A percentile compares a stretch with the other conserved stretches of the same genome.
phyloP scores from a whole-genome alignment of 2,888 invertebrate genomes.

The Dryomyza anilis region DNA sequence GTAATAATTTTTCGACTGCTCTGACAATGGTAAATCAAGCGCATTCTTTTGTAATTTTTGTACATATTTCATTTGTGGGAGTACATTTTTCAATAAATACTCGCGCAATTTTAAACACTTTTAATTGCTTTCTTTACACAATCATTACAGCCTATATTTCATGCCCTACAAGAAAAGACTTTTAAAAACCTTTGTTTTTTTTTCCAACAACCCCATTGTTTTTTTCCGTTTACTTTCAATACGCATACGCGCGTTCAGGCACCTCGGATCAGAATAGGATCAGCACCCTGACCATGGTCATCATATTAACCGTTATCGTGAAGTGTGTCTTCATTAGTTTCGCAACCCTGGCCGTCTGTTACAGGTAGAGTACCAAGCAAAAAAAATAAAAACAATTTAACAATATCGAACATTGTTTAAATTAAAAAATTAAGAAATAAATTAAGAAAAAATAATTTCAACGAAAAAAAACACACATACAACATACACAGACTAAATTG shows the following conservation, averaged over 20 bases:
- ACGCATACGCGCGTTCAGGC: slow-evolving; percentile 64
- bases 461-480: too few relatives aligned
- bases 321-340: slow-evolving; percentile 95
- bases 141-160: neutral
- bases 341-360: slow-evolving; percentile 93
- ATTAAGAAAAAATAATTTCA: too few relatives aligned
- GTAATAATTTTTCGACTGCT: slow-evolving; percentile 12
- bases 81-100: too few relatives aligned
- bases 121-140: neutral
- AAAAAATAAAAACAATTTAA: too few relatives aligned
- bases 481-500: too few relatives aligned
- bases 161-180: neutral
- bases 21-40: slow-evolving; percentile 26
- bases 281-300: slow-evolving; percentile 89
- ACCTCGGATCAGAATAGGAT: slow-evolving; percentile 79
- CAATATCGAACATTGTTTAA: neutral
- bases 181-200: slow-evolving; percentile 6
- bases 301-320: slow-evolving; percentile 90
- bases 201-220: too few relatives aligned
- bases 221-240: too few relatives aligned
- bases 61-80: slow-evolving; percentile 3
- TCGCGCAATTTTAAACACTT: too few relatives aligned
- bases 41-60: neutral
- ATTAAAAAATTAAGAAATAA: neutral
- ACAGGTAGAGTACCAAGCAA: slow-evolving; percentile 75